Base-by-base conservation (phyloP, 2,888 invertebrate genomes). In the Brenthis daphne region DNA sequence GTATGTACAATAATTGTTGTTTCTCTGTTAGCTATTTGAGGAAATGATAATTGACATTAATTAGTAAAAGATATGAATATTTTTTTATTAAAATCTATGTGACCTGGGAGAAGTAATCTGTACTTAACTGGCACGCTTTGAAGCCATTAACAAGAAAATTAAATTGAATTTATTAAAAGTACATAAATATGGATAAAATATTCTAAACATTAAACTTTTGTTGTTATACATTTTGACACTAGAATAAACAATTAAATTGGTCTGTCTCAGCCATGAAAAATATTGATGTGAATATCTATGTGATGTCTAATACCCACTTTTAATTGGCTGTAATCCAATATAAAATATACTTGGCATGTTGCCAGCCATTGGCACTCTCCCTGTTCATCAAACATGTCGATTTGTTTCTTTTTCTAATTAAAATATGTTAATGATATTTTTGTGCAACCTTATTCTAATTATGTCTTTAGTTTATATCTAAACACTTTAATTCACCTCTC, bases 291-390 rank as follows among this genome's bases (percentile, higher is more conserved):
- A 74, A 78, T 74, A 81, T 80, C 80, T 82, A 83, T 82, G 77
- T 82, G 79, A 80, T 80, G 79, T 82, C 75, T 86, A 85, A 83
- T 82, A 78, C 74, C 83, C 87, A 86, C 86, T 90, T 90, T 91
- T 92, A 92, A 92, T 92, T 92, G 92, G 92, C 91, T 86, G 80
- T 88, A 90, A 90, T 92, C 92, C 92, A 92, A 91, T 90, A 87
- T 88, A 89, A 90, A 92, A 88, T 91, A 88, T 89, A 87, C 85
- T 85, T 92, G 92, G 92, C 89, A 78, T 3, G 6, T 1, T 48
- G 86, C 92, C 92, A 92, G 78, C 79, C 84, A 90, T 91, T 83
- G 88, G 87, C 88, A 86, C 87, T 88, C 79, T 85, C 82, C 83
- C 85, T 86, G 86, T 88, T 87, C 88, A 89, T 92, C 89, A 90